Evolutionary conservation across 2,797 vertebrate species (phyloP), one percentile per base, ranked within the genome.

Genomic region (Yasuhikotakia modesta): DNA sequence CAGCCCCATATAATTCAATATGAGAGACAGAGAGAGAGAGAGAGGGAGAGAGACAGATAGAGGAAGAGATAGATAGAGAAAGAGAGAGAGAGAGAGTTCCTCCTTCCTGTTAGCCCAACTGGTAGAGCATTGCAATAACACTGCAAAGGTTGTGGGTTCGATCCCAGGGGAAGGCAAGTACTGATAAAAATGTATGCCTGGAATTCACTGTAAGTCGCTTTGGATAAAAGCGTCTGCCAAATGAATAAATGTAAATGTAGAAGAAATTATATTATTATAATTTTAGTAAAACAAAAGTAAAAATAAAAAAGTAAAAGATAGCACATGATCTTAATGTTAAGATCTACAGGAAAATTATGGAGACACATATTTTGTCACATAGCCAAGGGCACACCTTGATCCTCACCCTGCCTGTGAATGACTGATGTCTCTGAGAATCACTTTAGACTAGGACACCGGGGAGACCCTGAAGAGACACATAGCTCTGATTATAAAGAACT

Each of bases 381-480:
- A 30, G 22, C 55, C 55, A 48, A 30, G 45, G 35, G 46, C 0
- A 5, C 43, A 46, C 55, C 22, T 75, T 21, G 32, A 66, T 27
- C 2, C 8, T 8, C 32, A 43, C 32, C 35, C 24, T 70, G 39
- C n/a, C 19, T n/a, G 45, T 67, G 17, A 50, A 39, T 30, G 55
- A 55, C 12, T 74, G 46, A 60, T 50, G 65, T 58, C 19, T 19
- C 27, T 43, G 22, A 75, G 48, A 43, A 27, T 66, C 32, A 10
- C 19, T 50, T 19, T 27, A 27, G 48, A 66, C 11, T 27, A 16
- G 46, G 50, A 60, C 12, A 35, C 32, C 61, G 19, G 17, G 22
- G 24, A 64, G 58, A 43, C 30, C 60, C 46, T 17, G 14, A 32
- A 52, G 46, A 65, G 21, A n/a, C 16, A 8, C 48, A 8, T 2